Evolutionary conservation across 2,113 vertebrate genomes (phyloP).

Genomic region (Erythrolamprus reginae): DNA sequence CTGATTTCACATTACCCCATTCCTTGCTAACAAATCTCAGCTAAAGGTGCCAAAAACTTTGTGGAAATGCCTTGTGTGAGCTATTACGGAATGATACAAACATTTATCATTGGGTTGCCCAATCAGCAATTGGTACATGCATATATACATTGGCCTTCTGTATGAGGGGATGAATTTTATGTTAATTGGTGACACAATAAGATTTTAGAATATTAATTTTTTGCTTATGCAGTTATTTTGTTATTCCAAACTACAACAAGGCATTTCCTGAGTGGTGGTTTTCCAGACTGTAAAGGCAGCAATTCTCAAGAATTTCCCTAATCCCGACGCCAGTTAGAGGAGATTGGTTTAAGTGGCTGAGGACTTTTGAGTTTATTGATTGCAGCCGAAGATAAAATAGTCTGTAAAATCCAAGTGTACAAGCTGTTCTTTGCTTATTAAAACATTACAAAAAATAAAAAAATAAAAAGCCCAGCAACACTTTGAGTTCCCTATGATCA

Average conservation of each 20-base stretch:
- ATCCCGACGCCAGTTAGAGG: background rate
- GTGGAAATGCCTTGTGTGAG: background rate
- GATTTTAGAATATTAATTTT: background rate
- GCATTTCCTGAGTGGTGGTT: background rate
- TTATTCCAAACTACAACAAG: background rate
- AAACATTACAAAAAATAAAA: background rate
- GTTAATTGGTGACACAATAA: background rate
- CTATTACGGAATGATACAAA: background rate
- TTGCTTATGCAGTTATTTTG: background rate
- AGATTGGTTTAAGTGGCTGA: background rate
- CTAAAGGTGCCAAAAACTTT: background rate
- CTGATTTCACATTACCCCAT: background rate
- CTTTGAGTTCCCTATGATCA: constrained; percentile 30
- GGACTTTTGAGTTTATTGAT: background rate
- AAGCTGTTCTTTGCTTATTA: background rate
- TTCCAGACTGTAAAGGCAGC: background rate
- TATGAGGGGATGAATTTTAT: background rate
- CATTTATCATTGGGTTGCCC: background rate
- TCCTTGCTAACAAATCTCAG: background rate
- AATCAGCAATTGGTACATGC: background rate
- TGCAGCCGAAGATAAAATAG: background rate
- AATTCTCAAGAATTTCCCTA: background rate
- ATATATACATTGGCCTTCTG: background rate
- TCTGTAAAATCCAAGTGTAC: background rate
- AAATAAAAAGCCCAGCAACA: background rate